These are phyloP conservation scores for Mesodorylaimus sp. DNA, from an alignment of 2,888 invertebrate genomes.

Conservation along the genomic window DNA sequence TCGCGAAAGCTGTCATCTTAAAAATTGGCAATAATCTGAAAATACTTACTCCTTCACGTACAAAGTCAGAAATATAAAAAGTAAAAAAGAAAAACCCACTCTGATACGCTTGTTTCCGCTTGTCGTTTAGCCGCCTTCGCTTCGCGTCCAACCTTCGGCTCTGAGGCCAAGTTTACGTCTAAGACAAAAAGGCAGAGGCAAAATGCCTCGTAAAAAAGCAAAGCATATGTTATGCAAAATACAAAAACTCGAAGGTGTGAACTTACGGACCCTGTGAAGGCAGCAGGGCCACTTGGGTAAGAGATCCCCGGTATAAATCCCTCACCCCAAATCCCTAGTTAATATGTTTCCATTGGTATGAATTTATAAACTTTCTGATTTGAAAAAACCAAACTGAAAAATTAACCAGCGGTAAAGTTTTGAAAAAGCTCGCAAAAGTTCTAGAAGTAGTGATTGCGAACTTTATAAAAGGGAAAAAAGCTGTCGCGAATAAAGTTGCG, in stretches of 20 bases:
- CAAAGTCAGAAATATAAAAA: too few relatives aligned
- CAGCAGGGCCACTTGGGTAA: too few relatives aligned
- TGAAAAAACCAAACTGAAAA: not conserved
- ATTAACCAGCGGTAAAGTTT: not conserved
- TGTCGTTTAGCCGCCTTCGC: not conserved
- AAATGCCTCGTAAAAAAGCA: slow-evolving; percentile 11
- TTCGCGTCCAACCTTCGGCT: slow-evolving; percentile 40
- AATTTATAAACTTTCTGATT: not conserved
- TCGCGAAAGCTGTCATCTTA: not conserved
- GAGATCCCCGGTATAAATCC: too few relatives aligned
- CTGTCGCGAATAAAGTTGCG: not conserved
- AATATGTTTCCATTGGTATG: not conserved
- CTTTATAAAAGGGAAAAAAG: not conserved
- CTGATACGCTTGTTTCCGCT: not conserved
- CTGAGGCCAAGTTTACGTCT: slow-evolving; percentile 58
- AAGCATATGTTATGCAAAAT: too few relatives aligned
- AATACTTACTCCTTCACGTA: not conserved
- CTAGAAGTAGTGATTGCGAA: too few relatives aligned
- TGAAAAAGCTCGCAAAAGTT: too few relatives aligned
- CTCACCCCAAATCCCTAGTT: not conserved
- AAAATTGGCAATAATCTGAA: not conserved
- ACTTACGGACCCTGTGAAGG: too few relatives aligned
- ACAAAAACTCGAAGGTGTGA: too few relatives aligned
- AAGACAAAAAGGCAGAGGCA: slow-evolving; percentile 28
- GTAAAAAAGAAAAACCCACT: too few relatives aligned